These are phyloP conservation scores for Limnephilus marmoratus DNA, from an alignment of 2,888 invertebrate genomes.

Conservation along the genomic window DNA sequence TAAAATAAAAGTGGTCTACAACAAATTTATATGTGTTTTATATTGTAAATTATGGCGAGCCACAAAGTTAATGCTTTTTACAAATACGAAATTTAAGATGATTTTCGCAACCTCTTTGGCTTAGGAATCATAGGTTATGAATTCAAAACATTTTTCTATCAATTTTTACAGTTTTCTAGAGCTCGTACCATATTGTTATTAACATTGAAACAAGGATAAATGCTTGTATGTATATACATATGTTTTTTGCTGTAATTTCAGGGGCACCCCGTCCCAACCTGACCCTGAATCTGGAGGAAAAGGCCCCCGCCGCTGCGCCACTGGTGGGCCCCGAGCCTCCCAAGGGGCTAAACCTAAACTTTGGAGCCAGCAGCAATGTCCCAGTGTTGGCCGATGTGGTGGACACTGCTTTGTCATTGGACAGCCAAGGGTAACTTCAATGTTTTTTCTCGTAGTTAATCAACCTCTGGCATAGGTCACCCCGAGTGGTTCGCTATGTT, in stretches of 20 bases:
- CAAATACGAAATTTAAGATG: too few relatives aligned
- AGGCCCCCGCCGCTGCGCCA: constrained; percentile 69
- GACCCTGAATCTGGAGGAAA: constrained; percentile 84
- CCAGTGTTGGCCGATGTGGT: constrained; percentile 84
- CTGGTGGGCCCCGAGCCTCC: constrained; percentile 72
- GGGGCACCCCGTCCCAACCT: constrained; percentile 83
- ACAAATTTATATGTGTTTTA: too few relatives aligned
- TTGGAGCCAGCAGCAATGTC: constrained; percentile 78
- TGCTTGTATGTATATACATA: neutral
- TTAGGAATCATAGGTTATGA: too few relatives aligned
- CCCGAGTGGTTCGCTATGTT: too few relatives aligned
- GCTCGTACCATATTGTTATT: too few relatives aligned
- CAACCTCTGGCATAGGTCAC: too few relatives aligned
- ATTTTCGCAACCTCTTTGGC: too few relatives aligned
- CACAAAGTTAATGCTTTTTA: too few relatives aligned
- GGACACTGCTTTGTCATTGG: constrained; percentile 88
- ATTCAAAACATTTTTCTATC: neutral
- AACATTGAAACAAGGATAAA: too few relatives aligned
- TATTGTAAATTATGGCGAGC: too few relatives aligned
- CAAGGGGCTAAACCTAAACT: constrained; percentile 83
- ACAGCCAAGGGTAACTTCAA: constrained; percentile 88
- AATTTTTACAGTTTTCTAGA: neutral
- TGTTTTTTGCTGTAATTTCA: constrained; percentile 69
- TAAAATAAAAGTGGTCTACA: too few relatives aligned
- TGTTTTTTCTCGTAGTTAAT: neutral